Conservation (phyloP, 2,113 vertebrate species). For the Nematolebias whitei region DNA sequence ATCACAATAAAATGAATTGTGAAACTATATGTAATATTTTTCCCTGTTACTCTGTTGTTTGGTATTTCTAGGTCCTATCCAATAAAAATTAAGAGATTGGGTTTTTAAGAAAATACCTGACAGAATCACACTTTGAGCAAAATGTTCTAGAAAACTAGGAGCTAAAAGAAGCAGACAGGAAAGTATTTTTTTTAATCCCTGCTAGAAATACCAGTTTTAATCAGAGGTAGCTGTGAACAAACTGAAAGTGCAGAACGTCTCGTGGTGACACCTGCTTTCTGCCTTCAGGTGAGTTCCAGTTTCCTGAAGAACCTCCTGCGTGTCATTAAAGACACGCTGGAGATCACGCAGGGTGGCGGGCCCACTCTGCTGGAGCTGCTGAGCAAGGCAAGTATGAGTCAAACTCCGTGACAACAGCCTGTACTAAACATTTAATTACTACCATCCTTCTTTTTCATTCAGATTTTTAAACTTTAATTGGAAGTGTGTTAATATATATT, state of each 20-base stretch:
- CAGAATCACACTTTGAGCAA: neutral
- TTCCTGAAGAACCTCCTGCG: conserved; percentile 85
- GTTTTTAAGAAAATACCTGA: neutral
- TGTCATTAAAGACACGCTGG: conserved; percentile 77
- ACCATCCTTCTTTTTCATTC: no score
- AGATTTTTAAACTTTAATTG: no score
- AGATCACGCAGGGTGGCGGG: conserved; percentile 50
- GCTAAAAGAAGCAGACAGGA: neutral
- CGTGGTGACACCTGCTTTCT: conserved; percentile 21
- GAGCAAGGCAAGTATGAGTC: conserved; percentile 76
- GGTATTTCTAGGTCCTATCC: no score
- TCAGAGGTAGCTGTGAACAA: neutral
- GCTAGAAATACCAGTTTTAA: neutral
- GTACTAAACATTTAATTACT: no score
- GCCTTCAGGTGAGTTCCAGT: conserved; percentile 83
- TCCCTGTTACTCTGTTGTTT: no score
- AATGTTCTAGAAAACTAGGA: neutral
- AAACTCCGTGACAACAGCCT: neutral
- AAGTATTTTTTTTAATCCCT: neutral
- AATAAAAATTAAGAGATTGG: no score
- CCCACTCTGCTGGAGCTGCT: conserved; percentile 81
- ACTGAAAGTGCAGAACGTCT: neutral
- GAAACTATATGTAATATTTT: no score
- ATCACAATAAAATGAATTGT: no score
- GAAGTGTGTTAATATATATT: no score